Base-by-base conservation (phyloP, 2,113 vertebrate species). In the Fulmarus glacialis region DNA sequence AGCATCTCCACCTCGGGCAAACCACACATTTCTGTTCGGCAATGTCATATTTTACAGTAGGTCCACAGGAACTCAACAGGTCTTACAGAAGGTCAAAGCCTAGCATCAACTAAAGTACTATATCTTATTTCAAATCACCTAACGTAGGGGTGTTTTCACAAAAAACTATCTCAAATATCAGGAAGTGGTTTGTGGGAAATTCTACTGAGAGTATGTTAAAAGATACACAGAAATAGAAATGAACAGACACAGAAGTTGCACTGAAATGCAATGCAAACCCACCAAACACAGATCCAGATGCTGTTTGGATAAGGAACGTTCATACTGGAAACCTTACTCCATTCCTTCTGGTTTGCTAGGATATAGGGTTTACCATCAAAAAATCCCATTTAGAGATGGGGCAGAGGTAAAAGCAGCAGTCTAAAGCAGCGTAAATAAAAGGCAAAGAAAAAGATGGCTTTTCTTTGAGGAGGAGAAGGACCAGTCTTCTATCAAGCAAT, bases 101-200 rank as follows among this genome's bases (percentile, higher is more conserved):
- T 30, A 75, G 55, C 59, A 71, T 48, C 42, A 43, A 62, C 47
- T 62, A 43, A 66, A 20, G 9, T 22, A 12, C 29, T 43, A 1
- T 2, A 47, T 4, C 79, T 40, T 45, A 48, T 62, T 58, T 63
- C 24, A 32, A 68, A 30, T 12, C 60, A 43, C 27, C 38, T 5
- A 8, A 21, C 3, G 2, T 3, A 13, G 55, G 26, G 10, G 9
- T 15, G 6, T 11, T 79, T 85, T 48, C 4, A 1, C 27, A 17
- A 12, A 13, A 79, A 79, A 48, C 50, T 18, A 30, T 59, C 52
- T 30, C 56, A 80, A 53, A 53, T 30, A 86, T 75, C 16, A 79
- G 36, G 50, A 82, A 71, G 50, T 32, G 56, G 53, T 81, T 85
- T 78, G 55, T 60, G 75, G 87, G 80, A 53, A 58, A 80, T 63